Base-by-base conservation (phyloP, 2,113 vertebrate species). In the Polyodon spathula region DNA sequence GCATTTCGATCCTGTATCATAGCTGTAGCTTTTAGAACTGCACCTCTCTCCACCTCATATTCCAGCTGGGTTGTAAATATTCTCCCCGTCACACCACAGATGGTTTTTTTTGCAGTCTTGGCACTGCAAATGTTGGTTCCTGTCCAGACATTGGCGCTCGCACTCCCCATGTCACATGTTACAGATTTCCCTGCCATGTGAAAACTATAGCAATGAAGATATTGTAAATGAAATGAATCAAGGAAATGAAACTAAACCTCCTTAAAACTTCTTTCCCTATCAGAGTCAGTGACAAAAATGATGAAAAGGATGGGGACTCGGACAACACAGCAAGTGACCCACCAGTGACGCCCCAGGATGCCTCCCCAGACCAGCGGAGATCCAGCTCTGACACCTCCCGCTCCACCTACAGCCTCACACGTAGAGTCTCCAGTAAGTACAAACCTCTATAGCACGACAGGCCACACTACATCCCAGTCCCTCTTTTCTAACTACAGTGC, bases 361-460 rank as follows among this genome's bases (percentile, higher is more conserved):
- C 58, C 66, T 85, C 84, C 44, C 76, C 85, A 6, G 84, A 84
- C 71, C 75, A 80, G 54, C 79, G 87, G 59, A 71, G 83, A 0
- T 89, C 86, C 0, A 85, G 81, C 3, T 84, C 87, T 0, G 91
- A 92, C 64, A 78, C 83, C 0, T 89, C 88, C 12, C 84, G 83
- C 59, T 92, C 88, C 66, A 79, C 84, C 0, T 85, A 90, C 77
- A 92, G 90, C 78, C 80, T 92, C 73, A 86, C 83, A 0, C 84
- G 87, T 51, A 79, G 90, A 40, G 78, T 92, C 61, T 91, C 91
- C 39, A 88, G 92, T 94, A 80, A 84, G 90, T 60, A 12, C 8
- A 17, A 4, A 55, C 17, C 53, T 17, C 17, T 55, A 8, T 37
- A 55, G 9, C 14, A 6, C 12, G 6, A n/a, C 57, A 43, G 57